Conservation (phyloP, 2,888 invertebrate species). For the Ferrisia virgata region DNA sequence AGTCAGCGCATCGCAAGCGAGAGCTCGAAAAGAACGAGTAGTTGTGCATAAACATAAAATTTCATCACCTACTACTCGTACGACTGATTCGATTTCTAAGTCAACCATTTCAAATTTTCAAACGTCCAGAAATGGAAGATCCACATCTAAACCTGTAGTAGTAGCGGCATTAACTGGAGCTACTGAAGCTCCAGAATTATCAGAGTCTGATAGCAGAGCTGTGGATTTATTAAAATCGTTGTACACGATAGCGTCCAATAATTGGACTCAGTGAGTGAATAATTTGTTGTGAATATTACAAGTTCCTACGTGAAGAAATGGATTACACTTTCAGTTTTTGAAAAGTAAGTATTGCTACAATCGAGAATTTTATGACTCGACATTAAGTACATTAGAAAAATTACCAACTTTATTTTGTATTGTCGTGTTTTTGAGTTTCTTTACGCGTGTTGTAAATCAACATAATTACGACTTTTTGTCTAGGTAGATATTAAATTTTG, state of each 20-base stretch:
- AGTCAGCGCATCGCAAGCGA: not conserved
- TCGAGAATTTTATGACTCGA: not conserved
- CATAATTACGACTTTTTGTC: not conserved
- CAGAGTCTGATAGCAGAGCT: conserved; percentile 70
- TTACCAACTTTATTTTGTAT: not conserved
- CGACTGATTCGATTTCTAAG: conserved; percentile 34
- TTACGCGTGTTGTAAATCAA: not conserved
- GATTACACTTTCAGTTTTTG: not conserved
- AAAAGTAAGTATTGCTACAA: not conserved
- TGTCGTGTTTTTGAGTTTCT: not conserved
- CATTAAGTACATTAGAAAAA: not conserved
- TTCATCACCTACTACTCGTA: conserved; percentile 40
- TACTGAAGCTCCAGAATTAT: conserved; percentile 42
- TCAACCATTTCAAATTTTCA: conserved; percentile 15
- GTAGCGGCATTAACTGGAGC: conserved; percentile 44
- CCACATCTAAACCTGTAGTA: conserved; percentile 33
- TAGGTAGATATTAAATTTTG: not conserved
- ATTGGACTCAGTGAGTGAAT: not conserved
- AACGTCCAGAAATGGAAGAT: conserved; percentile 42
- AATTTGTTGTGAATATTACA: not conserved
- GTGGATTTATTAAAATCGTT: conserved; percentile 77
- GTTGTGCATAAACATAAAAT: conserved; percentile 41
- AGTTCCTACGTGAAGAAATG: conserved; percentile 19
- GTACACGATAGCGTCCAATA: conserved; percentile 75
- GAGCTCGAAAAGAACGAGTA: conserved; percentile 31